These are phyloP conservation scores for Heteronetta atricapilla DNA, from an alignment of 2,113 vertebrate genomes.

Conservation along the genomic window DNA sequence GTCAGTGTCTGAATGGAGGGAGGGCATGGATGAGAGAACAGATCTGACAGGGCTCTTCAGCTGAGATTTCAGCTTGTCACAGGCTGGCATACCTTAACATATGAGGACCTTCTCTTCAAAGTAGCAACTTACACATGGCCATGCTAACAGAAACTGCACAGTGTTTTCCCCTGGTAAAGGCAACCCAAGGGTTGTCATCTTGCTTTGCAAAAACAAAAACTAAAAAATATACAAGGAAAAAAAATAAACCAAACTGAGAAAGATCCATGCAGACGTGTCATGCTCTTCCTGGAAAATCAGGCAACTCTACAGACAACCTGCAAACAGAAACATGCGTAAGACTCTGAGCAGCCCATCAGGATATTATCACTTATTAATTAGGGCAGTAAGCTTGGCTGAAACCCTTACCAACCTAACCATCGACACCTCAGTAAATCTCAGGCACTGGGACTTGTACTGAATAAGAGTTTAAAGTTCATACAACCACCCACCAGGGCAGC, in stretches of 20 bases:
- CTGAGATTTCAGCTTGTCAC: slow-evolving; percentile 56
- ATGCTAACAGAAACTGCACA: not conserved
- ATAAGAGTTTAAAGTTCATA: not conserved
- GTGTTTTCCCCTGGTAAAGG: slow-evolving; percentile 8
- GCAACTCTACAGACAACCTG: slow-evolving; percentile 19
- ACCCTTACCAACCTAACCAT: not conserved
- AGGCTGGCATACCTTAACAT: slow-evolving; percentile 4
- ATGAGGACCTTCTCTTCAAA: slow-evolving; percentile 27
- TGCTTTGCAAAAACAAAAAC: not conserved
- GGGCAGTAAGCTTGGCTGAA: not conserved
- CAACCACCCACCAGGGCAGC: not conserved
- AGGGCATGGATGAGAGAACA: slow-evolving; percentile 58
- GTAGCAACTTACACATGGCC: slow-evolving; percentile 4
- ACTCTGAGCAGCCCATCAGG: not conserved
- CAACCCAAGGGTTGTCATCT: not conserved
- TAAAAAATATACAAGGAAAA: not conserved
- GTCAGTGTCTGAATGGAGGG: slow-evolving; percentile 69
- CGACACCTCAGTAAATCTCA: not conserved
- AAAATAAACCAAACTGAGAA: not conserved
- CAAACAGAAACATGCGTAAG: not conserved
- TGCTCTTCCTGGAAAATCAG: not conserved
- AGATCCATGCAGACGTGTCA: not conserved
- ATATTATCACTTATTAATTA: not conserved
- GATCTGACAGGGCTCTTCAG: slow-evolving; percentile 71
- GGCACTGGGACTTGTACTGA: not conserved